phyloP scores from a whole-genome alignment of 2,888 invertebrate genomes.

The Macropis europaea region DNA sequence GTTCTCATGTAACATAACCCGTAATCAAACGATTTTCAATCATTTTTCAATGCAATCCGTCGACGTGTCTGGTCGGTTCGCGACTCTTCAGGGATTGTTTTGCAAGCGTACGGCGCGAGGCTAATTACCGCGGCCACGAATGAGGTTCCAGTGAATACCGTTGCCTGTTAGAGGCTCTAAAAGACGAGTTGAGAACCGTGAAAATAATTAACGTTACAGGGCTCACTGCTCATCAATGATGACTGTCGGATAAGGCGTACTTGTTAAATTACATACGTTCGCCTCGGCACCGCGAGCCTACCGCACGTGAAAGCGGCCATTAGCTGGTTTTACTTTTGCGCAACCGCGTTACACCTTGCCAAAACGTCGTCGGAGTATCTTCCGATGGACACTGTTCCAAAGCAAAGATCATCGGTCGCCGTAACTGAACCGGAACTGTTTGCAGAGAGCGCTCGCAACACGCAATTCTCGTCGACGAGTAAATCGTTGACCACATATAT shows the following conservation, averaged over 20 bases:
- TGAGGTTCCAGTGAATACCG: conserved; percentile 8
- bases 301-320: conserved; percentile 79
- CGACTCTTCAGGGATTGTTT: not conserved
- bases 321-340: conserved; percentile 74
- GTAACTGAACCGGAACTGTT: too few relatives aligned
- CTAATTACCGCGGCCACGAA: conserved; percentile 22
- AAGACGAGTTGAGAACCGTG: conserved; percentile 70
- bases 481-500: too few relatives aligned
- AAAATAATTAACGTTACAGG: conserved; percentile 78
- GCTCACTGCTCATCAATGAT: conserved; percentile 72
- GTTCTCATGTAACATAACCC: too few relatives aligned
- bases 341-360: conserved; percentile 62
- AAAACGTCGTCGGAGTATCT: conserved; percentile 36
- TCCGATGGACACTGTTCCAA: not conserved
- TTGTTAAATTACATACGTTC: conserved; percentile 72
- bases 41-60: too few relatives aligned
- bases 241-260: conserved; percentile 71
- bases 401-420: not conserved
- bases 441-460: too few relatives aligned
- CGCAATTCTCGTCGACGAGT: too few relatives aligned
- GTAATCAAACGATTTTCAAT: too few relatives aligned
- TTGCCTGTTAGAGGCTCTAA: conserved; percentile 13
- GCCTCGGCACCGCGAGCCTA: conserved; percentile 69
- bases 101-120: not conserved
- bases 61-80: too few relatives aligned